phyloP scores from a whole-genome alignment of 2,888 invertebrate genomes.

The Epirrita christyi region DNA sequence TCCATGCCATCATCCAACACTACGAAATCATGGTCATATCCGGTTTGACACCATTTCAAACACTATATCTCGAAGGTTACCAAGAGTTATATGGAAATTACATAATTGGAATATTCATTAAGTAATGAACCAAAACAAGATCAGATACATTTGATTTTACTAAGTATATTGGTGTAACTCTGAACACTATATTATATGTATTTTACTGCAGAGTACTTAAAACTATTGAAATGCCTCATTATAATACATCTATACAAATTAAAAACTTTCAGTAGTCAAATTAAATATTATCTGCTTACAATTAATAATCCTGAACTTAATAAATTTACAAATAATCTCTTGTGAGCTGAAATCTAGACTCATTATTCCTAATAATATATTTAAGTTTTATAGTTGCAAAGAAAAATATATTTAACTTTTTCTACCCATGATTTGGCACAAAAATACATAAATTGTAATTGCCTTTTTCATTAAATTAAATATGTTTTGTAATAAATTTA shows the following conservation, averaged over 20 bases:
- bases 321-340: background rate
- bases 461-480: constrained; percentile 12
- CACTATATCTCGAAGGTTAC: no score
- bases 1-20: no score
- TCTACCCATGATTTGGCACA: constrained; percentile 27
- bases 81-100: no score
- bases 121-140: no score
- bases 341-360: background rate
- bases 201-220: background rate
- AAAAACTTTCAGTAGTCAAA: background rate
- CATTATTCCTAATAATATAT: background rate
- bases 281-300: background rate
- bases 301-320: background rate
- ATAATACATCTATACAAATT: background rate
- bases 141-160: no score
- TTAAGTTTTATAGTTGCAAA: background rate
- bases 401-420: constrained; percentile 12
- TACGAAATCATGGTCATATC: no score
- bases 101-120: no score
- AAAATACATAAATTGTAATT: constrained; percentile 27
- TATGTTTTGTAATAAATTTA: background rate
- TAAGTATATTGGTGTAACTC: background rate
- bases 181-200: background rate
- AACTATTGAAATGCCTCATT: constrained; percentile 4
- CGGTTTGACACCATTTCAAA: no score